A percentile compares a stretch with the other conserved stretches of the same genome.
Conservation (phyloP, 1,140 invertebrate genomes). For the Popillia japonica region DNA sequence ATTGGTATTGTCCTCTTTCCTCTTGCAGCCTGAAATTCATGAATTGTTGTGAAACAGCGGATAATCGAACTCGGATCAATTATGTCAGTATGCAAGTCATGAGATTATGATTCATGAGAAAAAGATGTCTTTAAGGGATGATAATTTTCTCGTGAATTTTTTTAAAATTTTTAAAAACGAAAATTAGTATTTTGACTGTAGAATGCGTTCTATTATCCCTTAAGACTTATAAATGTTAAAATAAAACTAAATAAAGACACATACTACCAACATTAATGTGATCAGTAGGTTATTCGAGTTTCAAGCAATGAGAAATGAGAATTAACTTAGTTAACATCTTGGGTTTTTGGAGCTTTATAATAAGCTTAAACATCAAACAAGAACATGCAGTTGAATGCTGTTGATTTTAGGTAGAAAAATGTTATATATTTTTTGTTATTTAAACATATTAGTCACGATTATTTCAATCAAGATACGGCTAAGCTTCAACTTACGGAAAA, state of each 20-base stretch:
- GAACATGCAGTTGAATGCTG: background rate
- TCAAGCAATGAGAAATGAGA: background rate
- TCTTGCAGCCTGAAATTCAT: conserved; percentile 83
- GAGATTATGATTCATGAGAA: too few species aligned
- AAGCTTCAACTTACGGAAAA: conserved; percentile 20
- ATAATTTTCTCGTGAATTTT: too few species aligned
- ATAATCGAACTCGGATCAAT: too few species aligned
- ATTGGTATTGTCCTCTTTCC: conserved; percentile 92
- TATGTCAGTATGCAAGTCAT: too few species aligned
- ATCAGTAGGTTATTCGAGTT: background rate
- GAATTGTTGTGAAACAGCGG: background rate
- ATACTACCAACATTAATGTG: background rate
- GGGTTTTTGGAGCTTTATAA: too few species aligned
- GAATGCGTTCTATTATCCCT: too few species aligned
- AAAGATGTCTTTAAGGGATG: too few species aligned
- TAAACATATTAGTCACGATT: conserved; percentile 12
- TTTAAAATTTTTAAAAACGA: background rate
- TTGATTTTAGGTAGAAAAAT: too few species aligned
- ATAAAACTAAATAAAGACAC: too few species aligned
- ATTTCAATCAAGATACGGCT: background rate
- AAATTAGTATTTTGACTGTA: too few species aligned
- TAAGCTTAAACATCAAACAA: background rate
- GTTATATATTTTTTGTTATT: background rate
- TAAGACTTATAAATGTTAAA: background rate
- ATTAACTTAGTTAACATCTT: too few species aligned